Evolutionary conservation across 2,113 vertebrate genomes (phyloP), one percentile per base, ranked within the genome.

Genomic region (Eonycteris spelaea): DNA sequence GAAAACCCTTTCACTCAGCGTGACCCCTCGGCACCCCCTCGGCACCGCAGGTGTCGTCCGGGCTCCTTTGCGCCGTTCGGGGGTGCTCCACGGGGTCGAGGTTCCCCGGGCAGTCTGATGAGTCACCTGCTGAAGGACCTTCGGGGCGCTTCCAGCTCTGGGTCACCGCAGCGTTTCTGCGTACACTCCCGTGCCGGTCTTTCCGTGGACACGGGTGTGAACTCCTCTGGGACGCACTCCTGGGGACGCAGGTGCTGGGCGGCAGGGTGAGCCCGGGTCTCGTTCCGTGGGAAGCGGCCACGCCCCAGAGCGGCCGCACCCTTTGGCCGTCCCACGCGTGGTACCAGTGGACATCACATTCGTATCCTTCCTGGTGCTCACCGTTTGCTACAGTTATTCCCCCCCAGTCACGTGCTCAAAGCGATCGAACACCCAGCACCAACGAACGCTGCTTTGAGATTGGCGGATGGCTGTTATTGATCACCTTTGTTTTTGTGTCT

Each of bases 1-100:
- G 33, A 7, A 53, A 73, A 26, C 14, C 9, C 22, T 43, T 28
- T 8, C 33, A 26, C 18, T 43, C 33, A 2, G 45, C 19, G 43
- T 6, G 38, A 77, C 24, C 38, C 28, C 10, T 38, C 22, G 68
- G 53, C 70, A 22, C 28, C 55, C 38, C 19, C 28, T 30, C 14
- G 9, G 26, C 38, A 12, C 33, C 26, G 35, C 2, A 7, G 9
- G 14, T 1, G 3, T 38, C 11, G 8, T 22, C n/a, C 12, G 19
- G 28, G 2, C 30, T 65, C 68, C 7, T 74, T 43, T 90, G 48
- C 7, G 14, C 61, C 4, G 22, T 40, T n/a, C 18, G n/a, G 11
- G 67, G 10, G 28, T 40, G 61, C 7, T 30, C 33, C 13, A 2
- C 16, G 3, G 45, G 16, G 59, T 40, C 9, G 21, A 30, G 19